Base-by-base conservation (phyloP, 2,113 vertebrate species). In the Bombycilla garrulus region DNA sequence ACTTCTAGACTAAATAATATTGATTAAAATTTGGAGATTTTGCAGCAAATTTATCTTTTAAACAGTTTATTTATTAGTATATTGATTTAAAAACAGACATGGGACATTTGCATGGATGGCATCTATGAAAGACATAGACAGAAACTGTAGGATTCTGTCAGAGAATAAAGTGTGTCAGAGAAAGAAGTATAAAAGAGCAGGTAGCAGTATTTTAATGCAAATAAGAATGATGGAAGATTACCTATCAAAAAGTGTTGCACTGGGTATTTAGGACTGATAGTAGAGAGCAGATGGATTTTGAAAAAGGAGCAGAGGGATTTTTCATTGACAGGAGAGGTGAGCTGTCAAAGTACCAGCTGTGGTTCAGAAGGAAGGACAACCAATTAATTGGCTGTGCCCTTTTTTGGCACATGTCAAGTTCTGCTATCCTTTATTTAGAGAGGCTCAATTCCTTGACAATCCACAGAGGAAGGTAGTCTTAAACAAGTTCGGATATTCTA, bases 291-390 rank as follows among this genome's bases (percentile, higher is more conserved):
- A 88, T 90, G 79, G 88, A 90, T 77, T 90, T 94, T 77, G 71
- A 86, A 90, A 93, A 92, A 81, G 64, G 21, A 90, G 35, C 38
- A 94, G 93, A 90, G 3, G 1, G 82, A 88, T 86, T 92, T 95
- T 95, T 86, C 38, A 81, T 83, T 94, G 82, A 86, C 73, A 58
- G 54, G 88, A 96, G 79, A 88, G 18, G 18, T 80, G 35, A 90
- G 21, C 67, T 88, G 86, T 92, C 92, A 94, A 94, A 93, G 74
- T 92, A 95, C 82, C 92, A 95, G 94, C 79, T 96, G 96, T 45
- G 54, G 53, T 22, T 82, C 54, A 88, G 79, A 85, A 77, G 58
- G 71, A 91, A 85, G 66, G 62, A 64, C 82, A 96, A 92, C 78
- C 79, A 94, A 92, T 86, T 94, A 93, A 86, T 67, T 88, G 79